Conservation (phyloP, 2,888 invertebrate species). For the Synanthedon formicaeformis region DNA sequence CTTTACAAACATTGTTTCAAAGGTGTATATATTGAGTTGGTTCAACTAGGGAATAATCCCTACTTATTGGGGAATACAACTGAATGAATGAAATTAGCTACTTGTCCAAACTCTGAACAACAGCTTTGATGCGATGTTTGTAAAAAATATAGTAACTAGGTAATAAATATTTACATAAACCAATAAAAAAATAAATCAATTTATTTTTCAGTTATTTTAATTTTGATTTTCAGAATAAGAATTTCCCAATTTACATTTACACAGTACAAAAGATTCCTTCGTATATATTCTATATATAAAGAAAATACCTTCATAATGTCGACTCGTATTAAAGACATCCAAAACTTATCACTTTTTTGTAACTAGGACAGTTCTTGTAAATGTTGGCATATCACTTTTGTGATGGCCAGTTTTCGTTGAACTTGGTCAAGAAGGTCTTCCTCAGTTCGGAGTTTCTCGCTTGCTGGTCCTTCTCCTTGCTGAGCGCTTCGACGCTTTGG, state of each 20-base stretch:
- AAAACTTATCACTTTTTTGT: conserved; percentile 10
- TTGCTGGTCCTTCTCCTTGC: conserved; percentile 75
- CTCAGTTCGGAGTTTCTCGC: conserved; percentile 73
- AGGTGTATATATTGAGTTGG: too few relatives aligned
- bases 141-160: too few relatives aligned
- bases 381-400: conserved; percentile 37
- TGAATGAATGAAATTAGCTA: too few relatives aligned
- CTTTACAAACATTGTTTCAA: too few relatives aligned
- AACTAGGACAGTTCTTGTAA: conserved; percentile 9
- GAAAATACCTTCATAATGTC: conserved; percentile 4
- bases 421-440: conserved; percentile 64
- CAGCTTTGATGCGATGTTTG: too few relatives aligned
- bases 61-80: too few relatives aligned
- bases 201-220: conserved; percentile 8
- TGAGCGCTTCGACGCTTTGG: conserved; percentile 71
- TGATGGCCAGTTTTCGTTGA: conserved; percentile 60
- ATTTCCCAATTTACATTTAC: conserved; percentile 2
- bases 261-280: conserved; percentile 13
- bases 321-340: neutral
- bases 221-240: neutral
- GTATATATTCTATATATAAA: conserved; percentile 8
- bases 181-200: too few relatives aligned
- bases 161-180: too few relatives aligned
- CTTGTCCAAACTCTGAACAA: too few relatives aligned
- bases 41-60: too few relatives aligned